Evolutionary conservation across 2,113 vertebrate genomes (phyloP).

Genomic region (Mobula birostris): DNA sequence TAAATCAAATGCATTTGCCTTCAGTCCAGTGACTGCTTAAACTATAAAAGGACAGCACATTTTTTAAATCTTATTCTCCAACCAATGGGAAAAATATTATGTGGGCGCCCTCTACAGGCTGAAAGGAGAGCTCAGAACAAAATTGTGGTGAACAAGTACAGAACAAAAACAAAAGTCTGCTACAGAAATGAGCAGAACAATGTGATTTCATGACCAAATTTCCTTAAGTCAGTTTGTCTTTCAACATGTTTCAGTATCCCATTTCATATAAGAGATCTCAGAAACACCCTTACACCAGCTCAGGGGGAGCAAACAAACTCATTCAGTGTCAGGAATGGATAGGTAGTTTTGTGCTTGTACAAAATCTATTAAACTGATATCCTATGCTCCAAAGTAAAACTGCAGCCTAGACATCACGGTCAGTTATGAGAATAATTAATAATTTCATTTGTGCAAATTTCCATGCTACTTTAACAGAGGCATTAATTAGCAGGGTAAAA

Average conservation of each 20-base stretch:
- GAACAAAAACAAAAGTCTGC: not conserved
- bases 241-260: too few relatives aligned
- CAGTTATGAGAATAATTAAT: not conserved
- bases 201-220: not conserved
- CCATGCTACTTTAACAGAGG: not conserved
- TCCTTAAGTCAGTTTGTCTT: not conserved
- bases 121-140: not conserved
- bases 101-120: not conserved
- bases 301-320: not conserved
- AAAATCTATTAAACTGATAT: not conserved
- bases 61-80: not conserved
- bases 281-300: not conserved
- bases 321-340: not conserved
- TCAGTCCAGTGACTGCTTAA: not conserved
- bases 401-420: not conserved
- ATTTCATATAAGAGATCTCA: not conserved
- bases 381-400: not conserved
- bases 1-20: constrained; percentile 4
- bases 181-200: not conserved
- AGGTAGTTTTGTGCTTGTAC: too few relatives aligned
- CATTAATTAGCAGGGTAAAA: not conserved
- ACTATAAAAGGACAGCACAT: not conserved
- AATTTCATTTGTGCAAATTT: not conserved
- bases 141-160: not conserved
- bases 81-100: not conserved